Evolutionary conservation across 2,797 vertebrate genomes (phyloP).

Genomic region (Clarias pachynema): DNA sequence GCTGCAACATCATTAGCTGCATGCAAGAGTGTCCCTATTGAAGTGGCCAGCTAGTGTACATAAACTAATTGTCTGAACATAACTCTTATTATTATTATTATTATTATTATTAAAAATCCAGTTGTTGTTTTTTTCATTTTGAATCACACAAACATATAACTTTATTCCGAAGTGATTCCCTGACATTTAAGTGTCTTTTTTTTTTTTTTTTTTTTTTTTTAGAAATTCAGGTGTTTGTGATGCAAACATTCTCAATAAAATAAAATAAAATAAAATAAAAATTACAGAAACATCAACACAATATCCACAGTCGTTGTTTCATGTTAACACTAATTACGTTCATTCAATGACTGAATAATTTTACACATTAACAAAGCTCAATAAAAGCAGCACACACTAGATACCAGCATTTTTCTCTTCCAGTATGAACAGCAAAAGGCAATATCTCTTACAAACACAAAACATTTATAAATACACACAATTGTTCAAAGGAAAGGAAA

Average conservation of each 20-base stretch:
- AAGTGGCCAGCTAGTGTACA: neutral
- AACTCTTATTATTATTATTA: neutral
- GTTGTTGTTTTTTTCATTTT: neutral
- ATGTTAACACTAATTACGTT: slow-evolving; percentile 19
- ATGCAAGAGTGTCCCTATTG: neutral
- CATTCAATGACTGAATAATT: slow-evolving; percentile 23
- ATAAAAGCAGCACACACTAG: slow-evolving; percentile 9
- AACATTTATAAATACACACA: slow-evolving; percentile 13
- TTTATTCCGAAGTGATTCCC: slow-evolving; percentile 28
- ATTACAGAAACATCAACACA: slow-evolving; percentile 9
- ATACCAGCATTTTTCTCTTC: neutral
- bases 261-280: neutral
- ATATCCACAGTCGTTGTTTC: neutral
- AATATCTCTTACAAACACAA: slow-evolving; percentile 16
- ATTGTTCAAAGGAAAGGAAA: neutral
- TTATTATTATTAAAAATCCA: neutral
- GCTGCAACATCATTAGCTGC: neutral
- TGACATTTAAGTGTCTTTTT: neutral
- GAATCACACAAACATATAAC: neutral
- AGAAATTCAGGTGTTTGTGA: neutral
- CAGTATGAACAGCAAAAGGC: neutral
- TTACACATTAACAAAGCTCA: slow-evolving; percentile 16
- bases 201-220: neutral
- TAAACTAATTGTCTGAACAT: neutral
- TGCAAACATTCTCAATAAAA: neutral